A percentile compares a stretch with the other conserved stretches of the same genome.
Conservation (phyloP, 2,888 invertebrate genomes). For the Hesperia comma region DNA sequence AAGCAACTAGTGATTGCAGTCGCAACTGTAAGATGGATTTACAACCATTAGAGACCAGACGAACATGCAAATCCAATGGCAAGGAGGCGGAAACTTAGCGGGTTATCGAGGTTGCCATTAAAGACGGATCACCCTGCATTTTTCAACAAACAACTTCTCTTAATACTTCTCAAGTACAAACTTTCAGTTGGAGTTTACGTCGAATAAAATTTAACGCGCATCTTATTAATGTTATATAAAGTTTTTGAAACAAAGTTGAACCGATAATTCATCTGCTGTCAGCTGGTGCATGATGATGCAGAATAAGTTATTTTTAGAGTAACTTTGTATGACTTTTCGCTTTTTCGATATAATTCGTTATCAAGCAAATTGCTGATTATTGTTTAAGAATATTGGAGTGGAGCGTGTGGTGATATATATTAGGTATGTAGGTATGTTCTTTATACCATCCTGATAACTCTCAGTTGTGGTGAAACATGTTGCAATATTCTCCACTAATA, state of each 20-base stretch:
- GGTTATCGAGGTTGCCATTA: slow-evolving; percentile 21
- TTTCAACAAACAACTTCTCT: slow-evolving; percentile 7
- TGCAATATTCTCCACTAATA: too few relatives aligned
- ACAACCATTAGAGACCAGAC: slow-evolving; percentile 2
- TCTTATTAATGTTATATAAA: slow-evolving; percentile 9
- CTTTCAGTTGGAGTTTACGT: slow-evolving; percentile 15
- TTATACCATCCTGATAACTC: too few relatives aligned
- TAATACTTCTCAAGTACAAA: not conserved
- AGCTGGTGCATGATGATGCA: not conserved
- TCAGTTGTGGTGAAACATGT: too few relatives aligned
- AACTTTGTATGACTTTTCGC: too few relatives aligned
- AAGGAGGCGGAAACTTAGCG: slow-evolving; percentile 1
- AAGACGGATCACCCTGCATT: slow-evolving; percentile 19
- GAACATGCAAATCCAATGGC: slow-evolving; percentile 9
- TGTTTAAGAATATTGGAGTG: too few relatives aligned
- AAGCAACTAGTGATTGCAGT: slow-evolving; percentile 1
- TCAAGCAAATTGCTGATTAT: too few relatives aligned
- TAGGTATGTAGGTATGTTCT: too few relatives aligned
- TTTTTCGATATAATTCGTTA: too few relatives aligned
- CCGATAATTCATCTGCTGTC: not conserved
- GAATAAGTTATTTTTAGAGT: not conserved
- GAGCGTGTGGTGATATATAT: too few relatives aligned
- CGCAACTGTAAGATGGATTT: slow-evolving; percentile 11
- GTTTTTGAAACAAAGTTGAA: not conserved
- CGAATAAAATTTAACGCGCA: slow-evolving; percentile 4